A percentile compares a stretch with the other conserved stretches of the same genome.
Evolutionary conservation across 2,888 invertebrate species (phyloP).

Genomic region (Brachyptera putata): DNA sequence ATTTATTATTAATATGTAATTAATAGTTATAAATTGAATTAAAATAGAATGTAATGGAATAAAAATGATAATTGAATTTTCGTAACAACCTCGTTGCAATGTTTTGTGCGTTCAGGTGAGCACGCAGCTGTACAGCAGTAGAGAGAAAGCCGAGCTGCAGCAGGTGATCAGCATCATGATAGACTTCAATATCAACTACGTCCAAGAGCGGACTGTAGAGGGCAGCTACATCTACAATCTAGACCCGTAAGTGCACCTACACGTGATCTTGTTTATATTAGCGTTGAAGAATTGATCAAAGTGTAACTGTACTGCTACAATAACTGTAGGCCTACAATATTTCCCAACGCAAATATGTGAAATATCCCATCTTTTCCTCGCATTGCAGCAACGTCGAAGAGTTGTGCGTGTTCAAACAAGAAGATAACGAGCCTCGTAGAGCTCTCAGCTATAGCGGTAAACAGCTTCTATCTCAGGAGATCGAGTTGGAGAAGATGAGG

Average conservation of each 20-base stretch:
- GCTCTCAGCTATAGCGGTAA: conserved; percentile 63
- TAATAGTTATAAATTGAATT: too few relatives aligned
- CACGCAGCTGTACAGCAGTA: conserved; percentile 65
- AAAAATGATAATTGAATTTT: too few relatives aligned
- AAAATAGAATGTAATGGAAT: too few relatives aligned
- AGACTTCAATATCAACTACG: conserved; percentile 80
- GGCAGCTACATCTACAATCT: conserved; percentile 69
- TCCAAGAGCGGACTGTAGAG: conserved; percentile 71
- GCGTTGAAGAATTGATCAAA: too few relatives aligned
- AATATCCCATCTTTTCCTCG: background rate
- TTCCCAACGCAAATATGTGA: too few relatives aligned
- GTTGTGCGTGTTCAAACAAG: conserved; percentile 48
- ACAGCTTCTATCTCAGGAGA: conserved; percentile 77
- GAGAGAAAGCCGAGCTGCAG: conserved; percentile 64
- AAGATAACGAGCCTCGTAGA: conserved; percentile 38
- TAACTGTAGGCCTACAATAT: too few relatives aligned
- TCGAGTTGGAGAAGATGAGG: conserved; percentile 73
- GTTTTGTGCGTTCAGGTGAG: conserved; percentile 45
- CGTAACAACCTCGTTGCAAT: too few relatives aligned
- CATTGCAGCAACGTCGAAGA: conserved; percentile 61
- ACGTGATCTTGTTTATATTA: too few relatives aligned
- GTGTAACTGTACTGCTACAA: too few relatives aligned
- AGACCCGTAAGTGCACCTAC: conserved; percentile 59
- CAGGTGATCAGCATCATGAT: conserved; percentile 79
- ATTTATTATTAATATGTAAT: too few relatives aligned